A percentile compares a stretch with the other conserved stretches of the same genome.
These are phyloP conservation scores for Paragorgia papillata DNA, from an alignment of 92 coral and sea anemone species.

Conservation along the genomic window DNA sequence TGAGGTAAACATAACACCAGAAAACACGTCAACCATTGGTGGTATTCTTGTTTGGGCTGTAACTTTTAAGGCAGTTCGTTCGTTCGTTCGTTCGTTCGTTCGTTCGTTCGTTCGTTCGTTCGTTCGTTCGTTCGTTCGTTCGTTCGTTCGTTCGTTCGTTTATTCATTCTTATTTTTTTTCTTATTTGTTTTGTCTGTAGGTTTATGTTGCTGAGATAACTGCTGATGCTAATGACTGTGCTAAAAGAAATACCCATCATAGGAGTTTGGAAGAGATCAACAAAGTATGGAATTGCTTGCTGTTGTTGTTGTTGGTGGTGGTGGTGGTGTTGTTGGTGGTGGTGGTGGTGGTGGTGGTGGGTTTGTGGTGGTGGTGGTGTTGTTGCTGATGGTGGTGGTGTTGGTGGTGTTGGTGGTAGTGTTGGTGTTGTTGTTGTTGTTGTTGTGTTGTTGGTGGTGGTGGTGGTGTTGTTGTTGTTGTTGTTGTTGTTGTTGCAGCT, in stretches of 20 bases:
- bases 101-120: too few species aligned
- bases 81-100: too few species aligned
- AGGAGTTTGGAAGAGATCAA: conserved; percentile 89
- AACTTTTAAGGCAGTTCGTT: too few species aligned
- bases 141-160: too few species aligned
- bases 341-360: neutral
- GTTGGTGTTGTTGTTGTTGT: too few species aligned
- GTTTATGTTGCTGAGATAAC: conserved; percentile 89
- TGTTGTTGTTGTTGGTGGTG: too few species aligned
- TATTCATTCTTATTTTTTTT: neutral
- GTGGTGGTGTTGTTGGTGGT: neutral
- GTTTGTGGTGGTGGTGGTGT: neutral
- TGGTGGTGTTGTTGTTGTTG: too few species aligned
- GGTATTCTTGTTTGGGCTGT: too few species aligned
- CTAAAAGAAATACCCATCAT: conserved; percentile 87
- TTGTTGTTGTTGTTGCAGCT: too few species aligned
- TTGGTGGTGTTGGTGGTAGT: neutral
- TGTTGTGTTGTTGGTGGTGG: too few species aligned
- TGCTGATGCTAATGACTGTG: conserved; percentile 94
- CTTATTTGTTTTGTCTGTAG: conserved; percentile 41
- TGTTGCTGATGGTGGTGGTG: too few species aligned
- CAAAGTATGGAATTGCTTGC: conserved; percentile 68
- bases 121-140: too few species aligned
- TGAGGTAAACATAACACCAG: conserved; percentile 62
- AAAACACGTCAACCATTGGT: neutral